Evolutionary conservation across 2,797 vertebrate genomes (phyloP), one percentile per base, ranked within the genome.

Genomic region (Melanotaenia boesemani): DNA sequence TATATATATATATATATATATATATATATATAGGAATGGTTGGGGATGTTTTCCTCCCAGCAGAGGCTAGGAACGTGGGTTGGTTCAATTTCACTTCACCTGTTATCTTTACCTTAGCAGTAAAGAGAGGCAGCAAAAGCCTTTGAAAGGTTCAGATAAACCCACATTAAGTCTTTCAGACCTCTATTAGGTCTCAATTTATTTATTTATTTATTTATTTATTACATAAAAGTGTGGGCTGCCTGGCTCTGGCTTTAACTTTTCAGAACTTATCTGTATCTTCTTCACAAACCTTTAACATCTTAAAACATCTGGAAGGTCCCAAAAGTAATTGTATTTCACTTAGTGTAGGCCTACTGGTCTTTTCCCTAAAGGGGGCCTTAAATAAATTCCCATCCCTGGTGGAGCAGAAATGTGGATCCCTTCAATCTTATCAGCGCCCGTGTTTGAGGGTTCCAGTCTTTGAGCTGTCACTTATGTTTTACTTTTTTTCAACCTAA

Each of bases 121-220:
- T 11, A 46, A 24, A 58, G 67, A 68, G 30, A 82, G 34, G 60
- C 52, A 76, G 70, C 78, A 71, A 50, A 68, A 62, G 61, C 58
- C 62, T 72, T 36, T 67, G 22, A 78, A 72, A 59, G 58, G 48
- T 52, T 73, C 58, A 39, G 66, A 71, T 68, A 73, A 86, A 73
- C 77, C 75, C 76, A 70, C 39, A 66, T 82, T 82, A 74, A 68
- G 63, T 72, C 72, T 50, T 61, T 20, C 59, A 63, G 60, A 80
- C 72, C 70, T 72, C 67, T n/a, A 54, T 65, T 72, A 41, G 72
- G 54, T 52, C 56, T 39, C 41, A 50, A 85, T 80, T 67, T 52
- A 80, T 85, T 76, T 3, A 85, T 80, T 67, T 52, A 80, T 85
- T 76, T 3, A 7, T 36, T 36, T 36, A 7, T 70, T 79, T 58